These are phyloP conservation scores for Onychomys leucogaster DNA, from an alignment of 2,797 vertebrate species.

Conservation along the genomic window DNA sequence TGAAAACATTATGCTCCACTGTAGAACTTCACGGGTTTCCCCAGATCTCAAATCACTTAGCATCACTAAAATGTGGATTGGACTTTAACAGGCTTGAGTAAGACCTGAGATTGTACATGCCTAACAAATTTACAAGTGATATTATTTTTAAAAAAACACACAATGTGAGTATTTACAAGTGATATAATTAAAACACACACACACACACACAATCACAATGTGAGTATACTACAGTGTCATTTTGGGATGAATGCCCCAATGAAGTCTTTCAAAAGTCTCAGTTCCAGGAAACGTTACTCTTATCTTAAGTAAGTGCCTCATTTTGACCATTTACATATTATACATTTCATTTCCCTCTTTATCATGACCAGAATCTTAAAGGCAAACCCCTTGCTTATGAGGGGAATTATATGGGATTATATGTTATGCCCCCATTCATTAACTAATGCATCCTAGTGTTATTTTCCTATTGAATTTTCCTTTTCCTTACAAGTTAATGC, in stretches of 20 bases:
- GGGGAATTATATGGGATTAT: background rate
- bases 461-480: background rate
- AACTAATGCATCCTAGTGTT: background rate
- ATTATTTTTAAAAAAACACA: background rate
- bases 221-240: background rate
- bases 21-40: background rate
- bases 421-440: background rate
- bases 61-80: background rate
- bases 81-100: background rate
- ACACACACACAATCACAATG: background rate
- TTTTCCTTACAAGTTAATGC: background rate
- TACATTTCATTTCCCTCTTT: constrained; percentile 4
- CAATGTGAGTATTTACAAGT: no score
- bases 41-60: background rate
- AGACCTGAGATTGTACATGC: background rate
- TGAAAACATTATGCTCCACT: background rate
- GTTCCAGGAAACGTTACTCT: background rate
- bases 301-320: background rate
- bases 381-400: background rate
- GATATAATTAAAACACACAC: no score
- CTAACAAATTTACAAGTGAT: background rate
- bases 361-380: background rate
- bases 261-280: background rate
- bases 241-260: background rate
- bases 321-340: background rate